A percentile compares a stretch with the other conserved stretches of the same genome.
Evolutionary conservation across 1,140 invertebrate genomes (phyloP).

Genomic region (Caenorhabditis remanei): DNA sequence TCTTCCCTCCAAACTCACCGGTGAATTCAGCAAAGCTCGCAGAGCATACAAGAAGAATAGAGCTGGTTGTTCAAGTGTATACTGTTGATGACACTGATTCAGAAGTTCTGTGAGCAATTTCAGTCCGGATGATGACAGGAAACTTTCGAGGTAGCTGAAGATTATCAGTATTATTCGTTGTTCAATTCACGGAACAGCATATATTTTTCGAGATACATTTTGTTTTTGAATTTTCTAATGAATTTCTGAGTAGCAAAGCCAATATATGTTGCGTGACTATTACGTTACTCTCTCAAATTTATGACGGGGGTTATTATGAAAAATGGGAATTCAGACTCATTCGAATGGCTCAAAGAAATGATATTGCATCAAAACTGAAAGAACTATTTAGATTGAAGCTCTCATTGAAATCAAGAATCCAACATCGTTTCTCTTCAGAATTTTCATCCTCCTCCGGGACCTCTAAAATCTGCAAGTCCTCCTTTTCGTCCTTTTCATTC

Average conservation of each 20-base stretch:
- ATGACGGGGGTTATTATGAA: not conserved
- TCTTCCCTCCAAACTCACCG: slow-evolving; percentile 8
- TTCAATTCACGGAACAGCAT: no score
- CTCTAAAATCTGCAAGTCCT: not conserved
- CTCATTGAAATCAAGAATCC: not conserved
- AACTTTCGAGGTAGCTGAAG: slow-evolving; percentile 57
- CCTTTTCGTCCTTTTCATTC: not conserved
- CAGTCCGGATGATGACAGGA: slow-evolving; percentile 35
- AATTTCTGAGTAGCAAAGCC: not conserved
- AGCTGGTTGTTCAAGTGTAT: not conserved
- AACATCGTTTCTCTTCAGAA: not conserved
- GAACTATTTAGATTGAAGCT: not conserved
- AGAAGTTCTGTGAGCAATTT: slow-evolving; percentile 45
- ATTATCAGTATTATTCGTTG: not conserved
- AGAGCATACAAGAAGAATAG: slow-evolving; percentile 57
- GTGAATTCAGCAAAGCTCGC: slow-evolving; percentile 59
- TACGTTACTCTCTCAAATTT: not conserved
- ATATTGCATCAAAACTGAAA: no score
- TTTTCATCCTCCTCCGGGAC: not conserved
- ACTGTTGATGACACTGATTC: slow-evolving; percentile 47
- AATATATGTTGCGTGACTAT: not conserved
- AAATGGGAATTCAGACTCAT: not conserved
- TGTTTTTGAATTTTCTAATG: no score
- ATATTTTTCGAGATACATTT: no score
- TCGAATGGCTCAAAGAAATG: no score